Evolutionary conservation across 2,888 invertebrate species (phyloP), one percentile per base, ranked within the genome.

Genomic region (Norana najaformis): DNA sequence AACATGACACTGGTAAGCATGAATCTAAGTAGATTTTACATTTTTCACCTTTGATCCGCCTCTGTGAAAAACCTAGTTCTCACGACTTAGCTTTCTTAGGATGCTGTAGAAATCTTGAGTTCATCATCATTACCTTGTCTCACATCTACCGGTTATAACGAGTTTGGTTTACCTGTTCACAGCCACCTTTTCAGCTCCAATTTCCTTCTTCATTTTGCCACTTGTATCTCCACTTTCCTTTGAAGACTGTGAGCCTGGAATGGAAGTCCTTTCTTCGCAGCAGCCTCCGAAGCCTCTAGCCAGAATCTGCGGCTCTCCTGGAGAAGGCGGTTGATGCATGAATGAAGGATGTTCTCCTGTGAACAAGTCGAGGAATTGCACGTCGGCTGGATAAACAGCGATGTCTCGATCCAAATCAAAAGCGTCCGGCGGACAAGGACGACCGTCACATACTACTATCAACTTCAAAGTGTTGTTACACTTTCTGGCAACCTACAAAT

Each of bases 391-490:
- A 69, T 69, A 69, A 8, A 69, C 69, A 8, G 6, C 30, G 69
- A 69, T 69, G 5, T 85, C 85, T 8, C 85, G 85, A 20, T 85
- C 85, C 18, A 85, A 6, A 16, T 85, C 85, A 14, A 85, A 85
- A 85, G 37, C 20, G 85, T 85, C 85, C n/a, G 69, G 69, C 6
- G 69, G 69, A 85, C 85, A 37, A 23, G 85, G 36, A 35, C 23
- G 36, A 85, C 37, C 37, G 36, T 85, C 37, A n/a, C 85, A 85
- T 5, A 85, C 35, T 35, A 85, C 85, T n/a, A 16, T 85, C 85
- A 85, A 23, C 37, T 37, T 85, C 37, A 85, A 36, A 23, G 85
- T 85, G 30, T 85, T 85, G 85, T 85, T 85, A 85, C 85, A 85
- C 37, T 85, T 85, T 85, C 85, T 35, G 85, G 85, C 85, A 14